Evolutionary conservation across 2,888 invertebrate genomes (phyloP), one percentile per base, ranked within the genome.

Genomic region (Drosophila subsilvestris): DNA sequence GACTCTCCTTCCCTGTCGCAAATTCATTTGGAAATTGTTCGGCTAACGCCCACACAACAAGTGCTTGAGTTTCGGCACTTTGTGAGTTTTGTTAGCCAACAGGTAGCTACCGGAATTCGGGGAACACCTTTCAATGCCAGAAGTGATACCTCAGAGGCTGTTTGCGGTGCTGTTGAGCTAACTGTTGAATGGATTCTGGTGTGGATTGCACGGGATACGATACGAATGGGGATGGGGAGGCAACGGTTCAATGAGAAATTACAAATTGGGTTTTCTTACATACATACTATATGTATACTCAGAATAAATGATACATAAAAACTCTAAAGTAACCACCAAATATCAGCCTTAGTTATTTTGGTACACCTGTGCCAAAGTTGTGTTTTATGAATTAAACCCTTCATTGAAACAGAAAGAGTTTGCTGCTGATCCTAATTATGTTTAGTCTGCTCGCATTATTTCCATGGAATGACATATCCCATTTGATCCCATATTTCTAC

Each of bases 31-130:
- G 69, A 69, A 63, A 66, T 66, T 54, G 32, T 67, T 76, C 61
- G 43, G 70, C 57, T 50, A 77, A 82, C 86, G 82, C 88, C 88
- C 75, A 83, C 86, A 88, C 78, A 78, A 75, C 78, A 74, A 70
- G 63, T 54, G 54, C 54, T 18, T 58, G 47, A 50, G 50, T 29
- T 37, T 65, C 43, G 18, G 32, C 50, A 63, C 12, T 18, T 27
- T 25, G 44, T 37, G 14, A 29, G 51, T 51, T 45, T 29, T 50
- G 0, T 32, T 0, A 4, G 20, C 17, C 57, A 59, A 72, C 74
- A 72, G 74, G 71, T 71, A 71, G 74, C 71, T 37, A 69, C 49
- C 69, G 49, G 45, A 47, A 44, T 66, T 73, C 66, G 56, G 10
- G 8, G 51, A 74, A 65, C 6, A 17, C 3, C 43, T 50, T 67